Evolutionary conservation across 2,797 vertebrate species (phyloP).

Genomic region (Coranthus polyacanthus): DNA sequence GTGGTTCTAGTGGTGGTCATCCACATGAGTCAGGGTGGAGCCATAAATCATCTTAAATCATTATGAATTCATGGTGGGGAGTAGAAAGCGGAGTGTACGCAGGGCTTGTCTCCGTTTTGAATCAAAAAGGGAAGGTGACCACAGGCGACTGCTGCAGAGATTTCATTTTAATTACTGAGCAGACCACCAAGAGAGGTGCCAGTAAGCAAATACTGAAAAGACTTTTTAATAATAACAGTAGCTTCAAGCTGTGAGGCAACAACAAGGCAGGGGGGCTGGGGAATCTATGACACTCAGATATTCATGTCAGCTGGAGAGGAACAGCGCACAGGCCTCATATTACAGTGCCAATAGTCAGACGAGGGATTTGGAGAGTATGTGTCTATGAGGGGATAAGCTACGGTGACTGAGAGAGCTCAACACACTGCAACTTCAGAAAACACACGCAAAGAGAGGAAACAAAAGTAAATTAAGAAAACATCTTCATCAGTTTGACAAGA

Average conservation of each 20-base stretch:
- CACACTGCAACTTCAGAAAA: too few relatives aligned
- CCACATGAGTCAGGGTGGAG: conserved; percentile 57
- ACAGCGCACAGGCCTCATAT: conserved; percentile 15
- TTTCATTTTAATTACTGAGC: conserved; percentile 59
- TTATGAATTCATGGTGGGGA: conserved; percentile 69
- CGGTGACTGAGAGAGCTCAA: too few relatives aligned
- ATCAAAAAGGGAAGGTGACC: conserved; percentile 35
- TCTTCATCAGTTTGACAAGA: too few relatives aligned
- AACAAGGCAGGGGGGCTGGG: neutral
- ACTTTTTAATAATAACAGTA: conserved; percentile 29
- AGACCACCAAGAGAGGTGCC: conserved; percentile 39
- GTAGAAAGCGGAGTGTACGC: conserved; percentile 29
- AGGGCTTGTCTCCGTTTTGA: conserved; percentile 39
- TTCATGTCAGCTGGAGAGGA: conserved; percentile 17
- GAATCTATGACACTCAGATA: conserved; percentile 13
- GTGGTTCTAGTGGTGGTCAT: conserved; percentile 66
- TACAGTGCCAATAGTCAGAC: conserved; percentile 10
- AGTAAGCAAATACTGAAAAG: conserved; percentile 28
- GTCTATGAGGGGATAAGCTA: too few relatives aligned
- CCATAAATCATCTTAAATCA: conserved; percentile 77
- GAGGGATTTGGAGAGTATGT: too few relatives aligned
- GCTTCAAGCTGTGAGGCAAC: conserved; percentile 36
- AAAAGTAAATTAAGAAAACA: too few relatives aligned
- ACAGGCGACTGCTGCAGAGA: conserved; percentile 37
- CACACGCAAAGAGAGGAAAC: too few relatives aligned